Percentiles rank a stretch among this genome's conserved stretches.
Evolutionary conservation across 2,113 vertebrate genomes (phyloP).

Genomic region (Aspidoscelis tigris): DNA sequence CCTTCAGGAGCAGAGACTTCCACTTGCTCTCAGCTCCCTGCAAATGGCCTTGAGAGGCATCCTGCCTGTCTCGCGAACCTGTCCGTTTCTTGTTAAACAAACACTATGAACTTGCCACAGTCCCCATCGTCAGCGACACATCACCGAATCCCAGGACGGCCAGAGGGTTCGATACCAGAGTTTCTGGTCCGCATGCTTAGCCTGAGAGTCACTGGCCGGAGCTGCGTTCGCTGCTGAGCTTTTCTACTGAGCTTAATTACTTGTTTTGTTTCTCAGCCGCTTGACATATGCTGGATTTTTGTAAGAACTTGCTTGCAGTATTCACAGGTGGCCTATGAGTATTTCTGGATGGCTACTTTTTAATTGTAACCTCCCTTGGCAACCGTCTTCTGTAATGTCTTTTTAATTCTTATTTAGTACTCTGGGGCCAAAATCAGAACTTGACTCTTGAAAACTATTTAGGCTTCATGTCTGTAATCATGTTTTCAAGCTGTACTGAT

Average conservation of each 20-base stretch:
- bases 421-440: background rate
- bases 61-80: too few relatives aligned
- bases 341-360: conserved; percentile 24
- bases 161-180: background rate
- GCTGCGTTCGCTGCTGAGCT: conserved; percentile 27
- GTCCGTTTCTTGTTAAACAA: conserved; percentile 40
- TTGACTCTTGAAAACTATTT: background rate
- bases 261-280: conserved; percentile 55
- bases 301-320: conserved; percentile 45
- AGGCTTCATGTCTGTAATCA: background rate
- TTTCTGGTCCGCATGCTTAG: conserved; percentile 27
- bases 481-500: background rate
- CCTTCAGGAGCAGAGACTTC: too few relatives aligned
- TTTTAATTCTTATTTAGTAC: conserved; percentile 28
- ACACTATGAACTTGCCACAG: background rate
- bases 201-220: conserved; percentile 19
- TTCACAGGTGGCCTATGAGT: background rate
- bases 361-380: conserved; percentile 27
- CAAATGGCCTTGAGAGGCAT: too few relatives aligned
- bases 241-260: conserved; percentile 42
- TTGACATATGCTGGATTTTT: conserved; percentile 51
- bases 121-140: background rate
- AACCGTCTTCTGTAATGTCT: background rate
- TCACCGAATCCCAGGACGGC: background rate
- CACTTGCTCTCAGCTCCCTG: too few relatives aligned